phyloP scores from a whole-genome alignment of 2,113 vertebrate species.

The Pithys albifrons region DNA sequence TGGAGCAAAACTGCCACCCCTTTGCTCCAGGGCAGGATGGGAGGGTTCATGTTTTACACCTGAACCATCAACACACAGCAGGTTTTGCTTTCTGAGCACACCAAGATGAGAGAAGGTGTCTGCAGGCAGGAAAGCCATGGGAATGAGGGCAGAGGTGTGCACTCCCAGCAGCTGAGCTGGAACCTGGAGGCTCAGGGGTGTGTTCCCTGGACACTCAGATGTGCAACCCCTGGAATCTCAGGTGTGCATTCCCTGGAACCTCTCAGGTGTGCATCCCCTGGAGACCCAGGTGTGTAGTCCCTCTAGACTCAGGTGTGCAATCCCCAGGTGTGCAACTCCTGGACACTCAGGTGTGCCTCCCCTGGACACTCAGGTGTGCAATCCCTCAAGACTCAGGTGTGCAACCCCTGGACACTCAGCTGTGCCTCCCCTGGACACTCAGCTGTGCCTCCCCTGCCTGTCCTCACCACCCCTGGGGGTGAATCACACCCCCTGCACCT shows the following conservation, averaged over 20 bases:
- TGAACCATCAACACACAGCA: not conserved
- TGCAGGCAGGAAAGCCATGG: not conserved
- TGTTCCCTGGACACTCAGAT: not conserved
- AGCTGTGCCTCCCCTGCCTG: not conserved
- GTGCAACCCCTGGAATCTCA: too few species aligned
- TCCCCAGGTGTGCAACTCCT: too few species aligned
- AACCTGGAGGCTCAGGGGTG: not conserved
- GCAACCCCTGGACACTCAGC: too few species aligned
- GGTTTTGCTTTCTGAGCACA: not conserved
- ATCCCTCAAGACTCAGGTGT: too few species aligned
- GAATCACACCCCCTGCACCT: rapidly evolving
- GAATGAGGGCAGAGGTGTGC: not conserved
- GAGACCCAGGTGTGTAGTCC: too few species aligned
- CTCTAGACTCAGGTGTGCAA: not conserved
- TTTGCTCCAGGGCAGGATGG: not conserved
- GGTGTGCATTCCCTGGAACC: too few species aligned
- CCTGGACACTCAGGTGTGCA: too few species aligned
- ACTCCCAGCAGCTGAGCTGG: not conserved
- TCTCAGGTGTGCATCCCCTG: too few species aligned
- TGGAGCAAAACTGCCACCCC: not conserved
- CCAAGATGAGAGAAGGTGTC: not conserved
- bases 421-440: too few species aligned
- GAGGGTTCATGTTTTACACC: not conserved
- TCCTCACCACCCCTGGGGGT: not conserved
- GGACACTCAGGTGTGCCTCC: too few species aligned